These are phyloP conservation scores for Panthera leo DNA, from an alignment of 2,113 vertebrate genomes.

Conservation along the genomic window DNA sequence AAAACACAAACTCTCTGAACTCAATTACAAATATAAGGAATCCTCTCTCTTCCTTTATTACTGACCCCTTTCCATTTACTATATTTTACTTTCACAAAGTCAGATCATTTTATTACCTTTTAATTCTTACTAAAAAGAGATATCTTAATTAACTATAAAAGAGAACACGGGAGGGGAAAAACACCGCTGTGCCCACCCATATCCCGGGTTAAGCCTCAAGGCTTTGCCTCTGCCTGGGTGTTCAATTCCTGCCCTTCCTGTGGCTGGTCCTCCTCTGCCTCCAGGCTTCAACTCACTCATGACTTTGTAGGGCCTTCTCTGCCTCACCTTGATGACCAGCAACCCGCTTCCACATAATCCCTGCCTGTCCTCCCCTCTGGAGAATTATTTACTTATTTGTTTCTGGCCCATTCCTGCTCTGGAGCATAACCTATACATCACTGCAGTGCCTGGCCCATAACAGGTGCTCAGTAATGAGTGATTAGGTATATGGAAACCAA, in stretches of 20 bases:
- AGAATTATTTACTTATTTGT: background rate
- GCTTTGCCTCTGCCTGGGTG: background rate
- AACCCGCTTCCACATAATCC: background rate
- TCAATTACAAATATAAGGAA: slow-evolving; percentile 41
- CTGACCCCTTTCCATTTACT: slow-evolving; percentile 28
- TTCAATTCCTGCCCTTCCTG: background rate
- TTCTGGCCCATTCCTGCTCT: background rate
- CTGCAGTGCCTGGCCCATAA: background rate
- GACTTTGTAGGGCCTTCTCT: background rate
- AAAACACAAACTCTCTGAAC: slow-evolving; percentile 38
- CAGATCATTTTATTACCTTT: slow-evolving; percentile 52
- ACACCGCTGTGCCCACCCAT: accelerated
- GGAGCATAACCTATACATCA: background rate
- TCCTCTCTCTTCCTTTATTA: background rate
- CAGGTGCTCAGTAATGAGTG: background rate
- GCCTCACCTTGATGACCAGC: background rate
- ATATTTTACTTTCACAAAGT: slow-evolving; percentile 44
- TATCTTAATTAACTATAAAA: slow-evolving; percentile 12
- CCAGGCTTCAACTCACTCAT: too few species aligned
- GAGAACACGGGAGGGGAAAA: background rate
- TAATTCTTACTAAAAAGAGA: slow-evolving; percentile 47
- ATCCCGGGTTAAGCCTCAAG: background rate
- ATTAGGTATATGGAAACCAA: background rate
- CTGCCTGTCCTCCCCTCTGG: background rate
- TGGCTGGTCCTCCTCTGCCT: background rate